These are phyloP conservation scores for Gerris lacustris DNA, from an alignment of 2,888 invertebrate genomes.

Conservation along the genomic window DNA sequence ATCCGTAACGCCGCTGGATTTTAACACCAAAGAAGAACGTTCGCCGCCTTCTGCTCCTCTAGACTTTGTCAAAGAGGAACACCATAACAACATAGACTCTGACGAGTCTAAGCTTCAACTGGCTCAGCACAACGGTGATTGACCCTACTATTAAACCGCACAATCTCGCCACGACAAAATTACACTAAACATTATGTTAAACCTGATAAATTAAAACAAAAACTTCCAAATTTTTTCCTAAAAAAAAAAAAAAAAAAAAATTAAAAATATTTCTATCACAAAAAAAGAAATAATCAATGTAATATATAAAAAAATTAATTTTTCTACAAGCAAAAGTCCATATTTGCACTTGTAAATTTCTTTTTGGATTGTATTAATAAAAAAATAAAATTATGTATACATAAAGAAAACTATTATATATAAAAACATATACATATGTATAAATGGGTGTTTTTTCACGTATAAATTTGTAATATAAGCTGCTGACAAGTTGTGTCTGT, in stretches of 20 bases:
- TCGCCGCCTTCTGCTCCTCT: constrained; percentile 28
- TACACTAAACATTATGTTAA: not conserved
- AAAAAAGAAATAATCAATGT: not conserved
- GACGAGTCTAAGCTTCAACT: constrained; percentile 35
- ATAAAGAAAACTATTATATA: too few relatives aligned
- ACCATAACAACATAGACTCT: constrained; percentile 42
- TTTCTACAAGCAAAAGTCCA: not conserved
- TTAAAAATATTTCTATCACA: not conserved
- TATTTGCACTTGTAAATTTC: not conserved
- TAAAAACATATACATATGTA: not conserved
- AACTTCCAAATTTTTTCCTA: not conserved
- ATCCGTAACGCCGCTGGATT: constrained; percentile 28
- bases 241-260: not conserved
- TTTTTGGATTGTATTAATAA: not conserved
- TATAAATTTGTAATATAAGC: not conserved
- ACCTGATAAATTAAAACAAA: not conserved
- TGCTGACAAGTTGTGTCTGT: not conserved
- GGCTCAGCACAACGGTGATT: constrained; percentile 10
- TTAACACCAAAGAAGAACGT: constrained; percentile 27
- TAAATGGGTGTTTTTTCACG: not conserved
- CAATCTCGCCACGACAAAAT: not conserved
- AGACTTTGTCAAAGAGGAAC: constrained; percentile 30
- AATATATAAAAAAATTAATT: not conserved
- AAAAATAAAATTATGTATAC: not conserved
- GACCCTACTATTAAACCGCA: not conserved